Percentiles rank a stretch among this genome's conserved stretches.
Conservation (phyloP, 2,888 invertebrate genomes). For the Lasioglossum marginatum region DNA sequence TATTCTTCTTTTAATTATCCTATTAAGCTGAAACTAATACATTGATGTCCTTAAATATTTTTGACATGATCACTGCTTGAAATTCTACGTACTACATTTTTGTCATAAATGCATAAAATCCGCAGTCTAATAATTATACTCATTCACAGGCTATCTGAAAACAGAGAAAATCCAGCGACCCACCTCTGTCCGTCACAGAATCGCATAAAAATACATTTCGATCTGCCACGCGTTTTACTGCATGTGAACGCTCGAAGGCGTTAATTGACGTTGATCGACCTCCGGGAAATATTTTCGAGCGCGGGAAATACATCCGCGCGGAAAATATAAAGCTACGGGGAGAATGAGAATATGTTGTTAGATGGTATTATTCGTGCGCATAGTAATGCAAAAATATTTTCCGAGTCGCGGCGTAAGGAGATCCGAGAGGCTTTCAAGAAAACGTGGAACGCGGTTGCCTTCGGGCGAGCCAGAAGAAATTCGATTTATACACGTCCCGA, state of each 20-base stretch:
- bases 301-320: not conserved
- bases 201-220: not conserved
- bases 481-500: constrained; percentile 40
- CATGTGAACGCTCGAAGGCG: not conserved
- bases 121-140: not conserved
- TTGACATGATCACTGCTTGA: no score
- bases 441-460: constrained; percentile 23
- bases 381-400: constrained; percentile 10
- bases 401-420: constrained; percentile 22
- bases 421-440: constrained; percentile 16
- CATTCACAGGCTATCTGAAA: no score
- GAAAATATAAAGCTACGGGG: not conserved
- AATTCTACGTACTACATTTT: no score
- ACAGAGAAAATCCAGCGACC: no score
- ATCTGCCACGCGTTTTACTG: not conserved
- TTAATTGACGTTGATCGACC: not conserved
- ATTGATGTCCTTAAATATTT: no score
- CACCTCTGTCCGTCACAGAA: not conserved
- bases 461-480: constrained; percentile 18
- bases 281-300: not conserved
- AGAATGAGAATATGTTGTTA: constrained; percentile 14
- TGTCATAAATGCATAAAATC: no score
- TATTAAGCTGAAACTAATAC: no score
- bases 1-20: no score
- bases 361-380: not conserved